Base-by-base conservation (phyloP, 2,113 vertebrate species). In the Vimba vimba region DNA sequence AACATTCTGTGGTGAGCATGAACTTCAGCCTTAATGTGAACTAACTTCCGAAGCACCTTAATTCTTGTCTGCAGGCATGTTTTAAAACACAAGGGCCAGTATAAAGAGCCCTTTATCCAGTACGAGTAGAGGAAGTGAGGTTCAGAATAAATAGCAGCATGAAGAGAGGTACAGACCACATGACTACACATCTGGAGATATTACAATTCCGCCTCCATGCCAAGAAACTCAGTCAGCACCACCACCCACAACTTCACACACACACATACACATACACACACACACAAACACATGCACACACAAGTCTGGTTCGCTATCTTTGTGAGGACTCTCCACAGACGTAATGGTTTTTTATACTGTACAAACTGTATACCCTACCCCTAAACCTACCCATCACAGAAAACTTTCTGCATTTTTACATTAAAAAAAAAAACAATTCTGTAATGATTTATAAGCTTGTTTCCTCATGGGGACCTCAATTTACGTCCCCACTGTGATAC, bases 151-250 rank as follows among this genome's bases (percentile, higher is more conserved):
- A 91, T 92, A 91, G 90, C 69, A n/a, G 86, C 57, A 23, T 90
- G 59, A 83, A 33, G 82, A 85, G 87, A 88, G 83, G 87, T 86
- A 79, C 75, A 89, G 76, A 82, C 86, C 88, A 85, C 85, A 88
- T 83, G 59, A 88, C 91, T 71, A 76, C 94, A 96, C 96, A 97
- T 97, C 96, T 96, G 96, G 96, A 96, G 95, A 92, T 90, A 2
- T 90, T 95, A 92, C 76, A 89, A 13, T 81, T 89, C 90, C 91
- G 86, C 90, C 82, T 87, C 86, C 87, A 88, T 88, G 47, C 88
- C 89, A 91, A 94, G 90, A 93, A 94, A 94, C 86, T 52, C 86
- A 79, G 79, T 81, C 81, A 75, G 68, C 74, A 47, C 69, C 85
- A 47, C 78, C 64, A 59, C 77, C 83, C 69, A 82, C 78, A 64